Conservation (phyloP, 2,113 vertebrate species). For the Polyodon spathula region DNA sequence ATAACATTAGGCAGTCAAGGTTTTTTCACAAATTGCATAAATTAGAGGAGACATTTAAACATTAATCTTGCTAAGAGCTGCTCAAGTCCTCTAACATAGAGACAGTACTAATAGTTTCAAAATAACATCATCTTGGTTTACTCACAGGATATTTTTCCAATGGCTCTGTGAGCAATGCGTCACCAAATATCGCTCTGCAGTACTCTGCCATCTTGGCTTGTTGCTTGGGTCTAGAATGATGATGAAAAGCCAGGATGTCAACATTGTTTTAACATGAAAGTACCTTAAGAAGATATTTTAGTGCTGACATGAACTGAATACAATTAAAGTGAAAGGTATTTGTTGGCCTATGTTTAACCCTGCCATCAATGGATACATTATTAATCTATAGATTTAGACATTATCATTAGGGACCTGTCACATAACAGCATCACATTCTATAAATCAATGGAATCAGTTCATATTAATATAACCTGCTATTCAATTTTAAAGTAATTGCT, state of each 20-base stretch:
- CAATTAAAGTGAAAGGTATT: no score
- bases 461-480: no score
- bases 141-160: slow-evolving; percentile 93
- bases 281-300: no score
- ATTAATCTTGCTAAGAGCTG: background rate
- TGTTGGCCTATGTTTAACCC: no score
- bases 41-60: no score
- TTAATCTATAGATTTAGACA: no score
- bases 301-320: no score
- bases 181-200: slow-evolving; percentile 94
- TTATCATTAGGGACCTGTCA: no score
- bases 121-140: slow-evolving; percentile 4
- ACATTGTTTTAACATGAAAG: background rate
- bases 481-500: no score
- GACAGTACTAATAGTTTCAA: background rate
- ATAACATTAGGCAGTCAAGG: background rate
- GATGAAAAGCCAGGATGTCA: slow-evolving; percentile 22
- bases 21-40: background rate
- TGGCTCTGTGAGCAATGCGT: slow-evolving; percentile 83
- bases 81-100: background rate
- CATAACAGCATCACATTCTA: no score
- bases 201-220: slow-evolving; percentile 99
- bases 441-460: no score
- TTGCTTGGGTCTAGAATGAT: slow-evolving; percentile 74
- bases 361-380: no score